These are phyloP conservation scores for Arizona elegans DNA, from an alignment of 2,113 vertebrate genomes.

Conservation along the genomic window DNA sequence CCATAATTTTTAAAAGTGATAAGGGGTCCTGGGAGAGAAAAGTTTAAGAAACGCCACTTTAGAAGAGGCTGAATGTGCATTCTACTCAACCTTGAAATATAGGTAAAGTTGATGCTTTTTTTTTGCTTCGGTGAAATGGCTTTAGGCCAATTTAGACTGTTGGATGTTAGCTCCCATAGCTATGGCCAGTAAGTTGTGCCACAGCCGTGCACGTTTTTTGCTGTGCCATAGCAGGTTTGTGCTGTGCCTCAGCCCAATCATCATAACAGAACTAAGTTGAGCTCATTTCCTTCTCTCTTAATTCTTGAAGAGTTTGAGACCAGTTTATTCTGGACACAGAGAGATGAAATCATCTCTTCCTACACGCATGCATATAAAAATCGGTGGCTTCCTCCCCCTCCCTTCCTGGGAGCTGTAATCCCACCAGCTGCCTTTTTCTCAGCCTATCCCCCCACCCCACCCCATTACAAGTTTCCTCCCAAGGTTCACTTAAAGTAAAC, in stretches of 20 bases:
- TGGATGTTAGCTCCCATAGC: background rate
- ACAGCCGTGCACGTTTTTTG: background rate
- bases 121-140: background rate
- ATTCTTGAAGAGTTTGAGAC: background rate
- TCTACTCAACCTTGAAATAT: background rate
- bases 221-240: background rate
- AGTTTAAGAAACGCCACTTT: background rate
- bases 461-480: slow-evolving; percentile 15
- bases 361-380: background rate
- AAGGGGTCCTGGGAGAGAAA: background rate
- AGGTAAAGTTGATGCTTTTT: background rate
- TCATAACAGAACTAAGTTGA: background rate
- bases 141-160: background rate
- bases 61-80: too few relatives aligned
- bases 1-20: background rate
- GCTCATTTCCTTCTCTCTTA: background rate
- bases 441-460: background rate
- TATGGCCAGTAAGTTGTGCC: background rate
- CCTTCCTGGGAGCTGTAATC: background rate
- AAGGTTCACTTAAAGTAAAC: slow-evolving; percentile 24
- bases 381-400: background rate
- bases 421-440: background rate
- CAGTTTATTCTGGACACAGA: background rate
- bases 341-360: background rate
- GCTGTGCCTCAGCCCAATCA: background rate